These are phyloP conservation scores for Cyprinodon diabolis DNA, from an alignment of 2,797 vertebrate species.

Conservation along the genomic window DNA sequence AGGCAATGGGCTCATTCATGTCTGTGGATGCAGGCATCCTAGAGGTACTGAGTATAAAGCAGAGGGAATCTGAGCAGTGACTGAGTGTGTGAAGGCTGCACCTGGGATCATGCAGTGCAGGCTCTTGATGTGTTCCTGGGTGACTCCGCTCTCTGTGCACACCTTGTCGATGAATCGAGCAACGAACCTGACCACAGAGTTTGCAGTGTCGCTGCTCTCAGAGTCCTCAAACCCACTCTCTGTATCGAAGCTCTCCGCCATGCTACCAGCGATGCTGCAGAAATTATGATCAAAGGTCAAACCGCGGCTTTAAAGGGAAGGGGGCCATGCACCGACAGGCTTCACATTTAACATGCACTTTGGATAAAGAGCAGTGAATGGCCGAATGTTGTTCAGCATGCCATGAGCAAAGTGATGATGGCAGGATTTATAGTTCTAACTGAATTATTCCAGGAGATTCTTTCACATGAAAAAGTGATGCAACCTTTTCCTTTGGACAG, in stretches of 20 bases:
- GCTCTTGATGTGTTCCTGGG: conserved; percentile 97
- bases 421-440: conserved; percentile 35
- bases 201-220: conserved; percentile 92
- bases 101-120: conserved; percentile 99
- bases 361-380: conserved; percentile 34
- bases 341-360: conserved; percentile 23
- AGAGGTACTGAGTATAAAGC: conserved; percentile 19
- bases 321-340: conserved; percentile 30
- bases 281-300: conserved; percentile 33
- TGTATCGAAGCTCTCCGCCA: conserved; percentile 97
- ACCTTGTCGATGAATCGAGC: conserved; percentile 98
- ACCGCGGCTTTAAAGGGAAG: background rate
- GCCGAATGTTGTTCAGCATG: conserved; percentile 32
- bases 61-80: conserved; percentile 44
- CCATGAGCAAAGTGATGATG: conserved; percentile 26
- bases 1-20: conserved; percentile 56
- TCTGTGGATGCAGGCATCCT: conserved; percentile 32
- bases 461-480: conserved; percentile 61
- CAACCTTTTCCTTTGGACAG: conserved; percentile 48
- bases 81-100: conserved; percentile 59
- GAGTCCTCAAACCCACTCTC: conserved; percentile 98
- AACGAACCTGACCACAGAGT: conserved; percentile 92
- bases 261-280: conserved; percentile 94
- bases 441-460: conserved; percentile 34
- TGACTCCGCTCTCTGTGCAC: conserved; percentile 97